phyloP scores from a whole-genome alignment of 2,888 invertebrate species.

The Anagyrus pseudococci region DNA sequence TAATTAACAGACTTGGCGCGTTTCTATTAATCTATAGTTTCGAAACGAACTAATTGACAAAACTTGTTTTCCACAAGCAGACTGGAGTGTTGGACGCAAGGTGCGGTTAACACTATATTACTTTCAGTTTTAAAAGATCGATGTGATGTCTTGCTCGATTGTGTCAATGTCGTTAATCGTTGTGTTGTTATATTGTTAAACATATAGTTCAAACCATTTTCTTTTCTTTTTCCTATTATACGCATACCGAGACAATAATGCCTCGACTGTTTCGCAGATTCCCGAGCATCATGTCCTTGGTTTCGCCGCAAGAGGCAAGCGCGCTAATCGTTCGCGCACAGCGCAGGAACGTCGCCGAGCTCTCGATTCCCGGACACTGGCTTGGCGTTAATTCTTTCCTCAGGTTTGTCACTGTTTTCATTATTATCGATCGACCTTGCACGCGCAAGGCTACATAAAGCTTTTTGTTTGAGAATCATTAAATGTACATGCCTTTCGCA shows the following conservation, averaged over 20 bases:
- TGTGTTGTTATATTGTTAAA: slow-evolving; percentile 11
- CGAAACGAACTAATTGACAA: slow-evolving; percentile 9
- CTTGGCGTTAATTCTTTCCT: slow-evolving; percentile 64
- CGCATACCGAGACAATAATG: background rate
- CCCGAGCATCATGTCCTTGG: slow-evolving; percentile 69
- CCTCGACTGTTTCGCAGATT: slow-evolving; percentile 60
- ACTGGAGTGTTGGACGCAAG: slow-evolving; percentile 46
- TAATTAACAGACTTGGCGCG: background rate
- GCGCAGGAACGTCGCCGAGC: slow-evolving; percentile 68
- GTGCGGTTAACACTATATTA: slow-evolving; percentile 33
- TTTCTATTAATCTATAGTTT: background rate
- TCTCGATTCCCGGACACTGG: slow-evolving; percentile 71
- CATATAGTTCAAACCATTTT: background rate
- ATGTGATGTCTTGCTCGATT: background rate
- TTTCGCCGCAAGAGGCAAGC: slow-evolving; percentile 71
- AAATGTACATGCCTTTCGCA: too few species aligned
- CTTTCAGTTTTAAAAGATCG: background rate
- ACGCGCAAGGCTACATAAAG: too few species aligned
- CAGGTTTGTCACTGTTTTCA: too few species aligned
- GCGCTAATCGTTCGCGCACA: slow-evolving; percentile 73
- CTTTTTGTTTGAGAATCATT: too few species aligned
- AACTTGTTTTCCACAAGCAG: slow-evolving; percentile 42
- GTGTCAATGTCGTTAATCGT: slow-evolving; percentile 1
- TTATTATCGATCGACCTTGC: background rate
- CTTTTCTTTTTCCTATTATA: background rate